These are phyloP conservation scores for Ichneumoninae sp. DNA, from an alignment of 2,888 invertebrate species.

Conservation along the genomic window DNA sequence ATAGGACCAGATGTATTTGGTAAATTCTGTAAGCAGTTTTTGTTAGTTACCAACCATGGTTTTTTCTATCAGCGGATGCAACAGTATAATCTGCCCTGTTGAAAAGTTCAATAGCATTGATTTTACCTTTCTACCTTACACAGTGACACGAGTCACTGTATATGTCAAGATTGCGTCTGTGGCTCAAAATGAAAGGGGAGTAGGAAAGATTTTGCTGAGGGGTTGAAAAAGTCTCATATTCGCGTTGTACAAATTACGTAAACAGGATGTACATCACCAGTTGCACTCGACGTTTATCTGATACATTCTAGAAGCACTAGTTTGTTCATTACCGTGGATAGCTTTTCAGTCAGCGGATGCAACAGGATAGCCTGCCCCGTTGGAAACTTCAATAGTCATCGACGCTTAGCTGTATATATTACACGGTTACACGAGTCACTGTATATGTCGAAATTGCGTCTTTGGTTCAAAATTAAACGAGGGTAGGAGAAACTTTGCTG, in stretches of 20 bases:
- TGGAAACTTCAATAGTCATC: conserved; percentile 39
- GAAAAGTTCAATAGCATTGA: conserved; percentile 40
- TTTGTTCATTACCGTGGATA: neutral
- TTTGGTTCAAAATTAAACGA: neutral
- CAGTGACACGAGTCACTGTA: no score
- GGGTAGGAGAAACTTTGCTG: neutral
- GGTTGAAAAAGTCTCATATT: neutral
- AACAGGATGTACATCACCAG: neutral
- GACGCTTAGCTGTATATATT: neutral
- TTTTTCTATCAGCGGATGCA: conserved; percentile 39
- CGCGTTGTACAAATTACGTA: neutral
- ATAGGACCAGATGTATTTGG: neutral
- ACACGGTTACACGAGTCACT: no score
- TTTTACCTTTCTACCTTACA: neutral
- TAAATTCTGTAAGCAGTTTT: neutral
- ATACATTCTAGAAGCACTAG: neutral
- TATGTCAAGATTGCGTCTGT: neutral
- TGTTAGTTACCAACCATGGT: neutral
- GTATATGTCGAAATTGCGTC: neutral
- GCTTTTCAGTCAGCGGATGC: conserved; percentile 28
- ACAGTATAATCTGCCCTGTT: conserved; percentile 48
- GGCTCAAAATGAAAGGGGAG: neutral
- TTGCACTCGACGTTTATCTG: neutral
- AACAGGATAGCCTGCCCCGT: conserved; percentile 49
- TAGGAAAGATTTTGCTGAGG: neutral